Evolutionary conservation across 2,113 vertebrate species (phyloP).

Genomic region (Laterallus jamaicensis): DNA sequence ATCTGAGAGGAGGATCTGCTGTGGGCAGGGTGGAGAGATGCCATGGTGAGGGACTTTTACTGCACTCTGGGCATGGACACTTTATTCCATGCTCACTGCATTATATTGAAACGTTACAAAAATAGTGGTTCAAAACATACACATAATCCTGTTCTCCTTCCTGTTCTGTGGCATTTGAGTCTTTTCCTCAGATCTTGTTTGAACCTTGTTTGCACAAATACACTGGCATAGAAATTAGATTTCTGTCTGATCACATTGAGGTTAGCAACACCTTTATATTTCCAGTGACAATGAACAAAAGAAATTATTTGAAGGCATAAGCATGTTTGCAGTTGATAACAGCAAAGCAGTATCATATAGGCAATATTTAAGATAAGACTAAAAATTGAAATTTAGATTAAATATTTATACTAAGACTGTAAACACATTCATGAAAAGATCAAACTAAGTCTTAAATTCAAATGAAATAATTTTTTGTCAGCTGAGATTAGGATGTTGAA

Average conservation of each 20-base stretch:
- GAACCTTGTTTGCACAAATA: neutral
- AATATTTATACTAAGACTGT: neutral
- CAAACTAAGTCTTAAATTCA: neutral
- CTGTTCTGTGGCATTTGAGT: neutral
- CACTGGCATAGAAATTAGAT: neutral
- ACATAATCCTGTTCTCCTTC: neutral
- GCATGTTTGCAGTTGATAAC: neutral
- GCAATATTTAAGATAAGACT: neutral
- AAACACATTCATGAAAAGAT: neutral
- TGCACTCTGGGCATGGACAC: neutral
- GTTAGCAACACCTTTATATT: neutral
- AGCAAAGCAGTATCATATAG: neutral
- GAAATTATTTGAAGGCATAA: neutral
- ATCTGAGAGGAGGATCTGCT: neutral
- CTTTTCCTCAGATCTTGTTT: neutral
- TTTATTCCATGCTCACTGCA: neutral
- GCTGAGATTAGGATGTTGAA: neutral
- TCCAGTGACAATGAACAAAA: neutral
- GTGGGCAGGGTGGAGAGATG: neutral
- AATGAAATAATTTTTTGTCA: neutral
- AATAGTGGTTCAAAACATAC: neutral
- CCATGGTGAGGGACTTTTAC: rapidly evolving
- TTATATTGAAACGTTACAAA: neutral
- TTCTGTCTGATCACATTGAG: neutral
- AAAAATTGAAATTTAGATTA: neutral